phyloP scores from a whole-genome alignment of 2,113 vertebrate genomes.

The Myiopsitta monachus region DNA sequence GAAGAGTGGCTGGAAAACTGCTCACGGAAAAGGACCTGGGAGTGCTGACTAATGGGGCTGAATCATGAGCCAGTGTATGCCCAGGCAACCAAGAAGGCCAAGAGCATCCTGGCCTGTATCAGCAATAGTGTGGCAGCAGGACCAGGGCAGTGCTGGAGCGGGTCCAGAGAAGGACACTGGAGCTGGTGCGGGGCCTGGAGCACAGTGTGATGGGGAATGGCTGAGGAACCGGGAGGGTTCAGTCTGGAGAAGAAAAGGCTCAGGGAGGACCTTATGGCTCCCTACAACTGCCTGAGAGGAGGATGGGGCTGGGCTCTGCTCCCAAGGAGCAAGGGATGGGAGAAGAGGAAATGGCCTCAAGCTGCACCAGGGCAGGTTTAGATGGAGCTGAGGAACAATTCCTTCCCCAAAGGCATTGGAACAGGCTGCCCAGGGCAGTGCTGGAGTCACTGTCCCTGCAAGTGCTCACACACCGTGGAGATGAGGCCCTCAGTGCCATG shows the following conservation, averaged over 20 bases:
- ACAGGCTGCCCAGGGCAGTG: not conserved
- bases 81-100: not conserved
- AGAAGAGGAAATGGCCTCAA: no score
- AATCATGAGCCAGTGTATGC: not conserved
- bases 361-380: no score
- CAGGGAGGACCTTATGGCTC: not conserved
- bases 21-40: not conserved
- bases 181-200: not conserved
- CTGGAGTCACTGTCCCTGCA: accelerated
- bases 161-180: not conserved
- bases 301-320: no score
- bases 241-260: not conserved
- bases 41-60: not conserved
- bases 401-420: not conserved
- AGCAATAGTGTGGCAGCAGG: not conserved
- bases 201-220: not conserved
- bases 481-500: not conserved
- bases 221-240: not conserved
- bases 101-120: not conserved
- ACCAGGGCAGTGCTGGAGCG: not conserved
- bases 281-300: no score
- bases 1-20: not conserved
- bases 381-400: no score
- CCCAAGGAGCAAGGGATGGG: no score
- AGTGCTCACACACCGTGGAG: not conserved